A percentile compares a stretch with the other conserved stretches of the same genome.
phyloP scores from a whole-genome alignment of 2,797 vertebrate genomes.

The Acrossocheilus wenchowensis region DNA sequence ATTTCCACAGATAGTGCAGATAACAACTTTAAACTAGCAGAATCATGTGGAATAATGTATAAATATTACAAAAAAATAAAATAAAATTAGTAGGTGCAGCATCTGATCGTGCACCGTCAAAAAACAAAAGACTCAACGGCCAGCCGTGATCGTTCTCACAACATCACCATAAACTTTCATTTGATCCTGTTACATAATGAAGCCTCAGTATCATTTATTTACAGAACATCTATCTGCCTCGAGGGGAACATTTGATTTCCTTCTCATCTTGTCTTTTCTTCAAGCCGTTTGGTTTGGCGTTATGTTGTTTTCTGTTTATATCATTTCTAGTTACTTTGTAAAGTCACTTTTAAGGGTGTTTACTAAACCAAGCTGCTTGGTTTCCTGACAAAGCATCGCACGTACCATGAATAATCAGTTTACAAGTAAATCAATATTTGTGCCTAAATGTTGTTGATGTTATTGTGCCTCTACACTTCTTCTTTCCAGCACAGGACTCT shows the following conservation, averaged over 20 bases:
- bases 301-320: neutral
- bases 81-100: neutral
- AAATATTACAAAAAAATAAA: neutral
- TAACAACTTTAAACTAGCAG: neutral
- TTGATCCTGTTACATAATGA: conserved; percentile 3
- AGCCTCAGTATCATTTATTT: conserved; percentile 27
- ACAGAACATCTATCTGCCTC: conserved; percentile 12
- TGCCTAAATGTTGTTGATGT: neutral
- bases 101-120: neutral
- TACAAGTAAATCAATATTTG: neutral
- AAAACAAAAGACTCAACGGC: neutral
- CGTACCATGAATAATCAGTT: neutral
- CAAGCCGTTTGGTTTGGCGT: neutral
- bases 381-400: neutral
- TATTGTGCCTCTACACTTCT: neutral
- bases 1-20: no score
- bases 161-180: neutral
- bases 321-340: neutral
- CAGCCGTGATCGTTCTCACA: neutral
- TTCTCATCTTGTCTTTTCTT: neutral
- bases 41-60: neutral
- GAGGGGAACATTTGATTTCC: neutral
- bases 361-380: neutral
- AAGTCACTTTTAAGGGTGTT: neutral
- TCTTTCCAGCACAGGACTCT: neutral